These are phyloP conservation scores for Ameiurus melas DNA, from an alignment of 2,113 vertebrate species.

Conservation along the genomic window DNA sequence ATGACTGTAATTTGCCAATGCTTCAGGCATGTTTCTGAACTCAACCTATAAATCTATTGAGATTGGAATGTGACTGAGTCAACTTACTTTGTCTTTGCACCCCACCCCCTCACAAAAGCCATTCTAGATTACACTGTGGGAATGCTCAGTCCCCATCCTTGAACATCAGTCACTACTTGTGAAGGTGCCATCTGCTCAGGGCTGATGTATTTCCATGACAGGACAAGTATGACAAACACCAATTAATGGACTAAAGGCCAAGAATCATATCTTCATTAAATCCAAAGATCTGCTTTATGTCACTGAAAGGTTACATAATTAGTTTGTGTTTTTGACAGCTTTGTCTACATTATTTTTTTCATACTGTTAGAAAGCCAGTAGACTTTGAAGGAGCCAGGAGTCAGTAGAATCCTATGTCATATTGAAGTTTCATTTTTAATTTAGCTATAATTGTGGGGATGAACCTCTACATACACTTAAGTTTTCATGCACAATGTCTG, in stretches of 20 bases:
- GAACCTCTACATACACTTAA: no score
- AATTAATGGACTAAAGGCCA: neutral
- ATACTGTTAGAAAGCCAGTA: neutral
- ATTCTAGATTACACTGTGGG: neutral
- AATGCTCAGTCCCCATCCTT: constrained; percentile 10
- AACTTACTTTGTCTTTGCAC: constrained; percentile 50
- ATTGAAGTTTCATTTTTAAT: neutral
- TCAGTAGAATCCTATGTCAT: neutral
- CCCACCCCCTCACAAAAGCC: neutral
- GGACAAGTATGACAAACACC: neutral
- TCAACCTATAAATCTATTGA: constrained; percentile 69
- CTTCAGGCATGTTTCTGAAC: constrained; percentile 67
- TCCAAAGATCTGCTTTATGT: neutral
- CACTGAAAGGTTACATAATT: neutral
- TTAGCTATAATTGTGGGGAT: neutral
- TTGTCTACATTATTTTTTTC: neutral
- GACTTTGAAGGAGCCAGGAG: neutral
- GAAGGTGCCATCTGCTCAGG: neutral
- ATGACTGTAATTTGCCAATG: constrained; percentile 77
- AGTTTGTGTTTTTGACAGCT: neutral
- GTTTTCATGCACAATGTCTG: no score
- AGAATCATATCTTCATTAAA: neutral
- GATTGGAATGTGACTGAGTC: constrained; percentile 72
- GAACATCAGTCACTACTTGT: constrained; percentile 34
- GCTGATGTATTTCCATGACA: neutral